Conservation (phyloP, 2,113 vertebrate genomes). For the Gnathonemus echidnorhynchus region DNA sequence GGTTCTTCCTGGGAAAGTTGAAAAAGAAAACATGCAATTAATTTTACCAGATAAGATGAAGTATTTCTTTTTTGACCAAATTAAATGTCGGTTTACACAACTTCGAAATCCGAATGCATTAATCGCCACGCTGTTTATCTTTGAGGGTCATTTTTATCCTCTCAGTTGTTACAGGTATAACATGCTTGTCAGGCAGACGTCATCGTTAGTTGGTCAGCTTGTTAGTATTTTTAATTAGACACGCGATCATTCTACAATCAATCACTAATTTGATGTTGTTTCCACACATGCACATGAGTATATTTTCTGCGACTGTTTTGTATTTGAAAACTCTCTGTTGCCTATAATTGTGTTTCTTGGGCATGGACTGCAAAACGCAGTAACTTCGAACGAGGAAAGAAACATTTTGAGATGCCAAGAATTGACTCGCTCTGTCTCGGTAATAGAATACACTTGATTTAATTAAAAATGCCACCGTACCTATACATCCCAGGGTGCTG, state of each 20-base stretch:
- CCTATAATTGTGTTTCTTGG: background rate
- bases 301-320: background rate
- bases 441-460: background rate
- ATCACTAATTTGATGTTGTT: background rate
- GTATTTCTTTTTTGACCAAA: background rate
- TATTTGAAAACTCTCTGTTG: background rate
- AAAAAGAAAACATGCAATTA: background rate
- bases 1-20: background rate
- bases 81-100: background rate
- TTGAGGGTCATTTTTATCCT: background rate
- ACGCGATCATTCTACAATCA: background rate
- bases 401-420: background rate
- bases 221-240: background rate
- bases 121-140: background rate
- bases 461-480: background rate
- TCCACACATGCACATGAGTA: background rate
- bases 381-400: background rate
- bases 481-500: background rate
- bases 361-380: background rate
- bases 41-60: background rate
- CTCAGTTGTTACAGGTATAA: background rate
- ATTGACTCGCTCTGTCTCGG: background rate
- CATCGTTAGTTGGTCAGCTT: background rate
- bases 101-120: background rate
- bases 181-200: background rate